Conservation (phyloP, 2,888 invertebrate genomes). For the Furcula furcula region DNA sequence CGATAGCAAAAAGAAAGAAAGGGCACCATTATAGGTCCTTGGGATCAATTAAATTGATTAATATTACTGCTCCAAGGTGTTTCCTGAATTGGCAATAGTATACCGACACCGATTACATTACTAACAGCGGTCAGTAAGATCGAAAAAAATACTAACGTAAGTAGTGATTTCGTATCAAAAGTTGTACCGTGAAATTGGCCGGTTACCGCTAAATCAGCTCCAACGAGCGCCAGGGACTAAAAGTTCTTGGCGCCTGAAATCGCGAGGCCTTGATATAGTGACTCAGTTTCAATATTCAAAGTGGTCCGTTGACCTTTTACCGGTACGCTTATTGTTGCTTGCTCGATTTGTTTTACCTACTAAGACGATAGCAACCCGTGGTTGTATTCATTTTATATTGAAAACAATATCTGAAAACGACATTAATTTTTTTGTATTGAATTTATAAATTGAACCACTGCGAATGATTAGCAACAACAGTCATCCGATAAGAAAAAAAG, state of each 20-base stretch:
- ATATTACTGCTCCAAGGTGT: conserved; percentile 1
- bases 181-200: conserved; percentile 46
- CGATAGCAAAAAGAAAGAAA: no score
- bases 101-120: conserved; percentile 16
- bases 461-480: no score
- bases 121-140: conserved; percentile 10
- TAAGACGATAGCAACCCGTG: conserved; percentile 19
- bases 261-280: conserved; percentile 72
- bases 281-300: conserved; percentile 75
- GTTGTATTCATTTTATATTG: not conserved
- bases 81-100: conserved; percentile 14
- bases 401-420: not conserved
- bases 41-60: not conserved
- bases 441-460: not conserved
- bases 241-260: conserved; percentile 59
- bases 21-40: not conserved
- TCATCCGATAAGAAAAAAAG: no score
- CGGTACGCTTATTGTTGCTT: conserved; percentile 56
- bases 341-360: conserved; percentile 42
- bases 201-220: conserved; percentile 30
- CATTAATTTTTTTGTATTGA: not conserved
- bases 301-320: conserved; percentile 76
- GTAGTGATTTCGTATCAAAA: conserved; percentile 24
- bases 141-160: conserved; percentile 22
- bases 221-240: conserved; percentile 33